Evolutionary conservation across 2,888 invertebrate species (phyloP).

Genomic region (Graphium colonna): DNA sequence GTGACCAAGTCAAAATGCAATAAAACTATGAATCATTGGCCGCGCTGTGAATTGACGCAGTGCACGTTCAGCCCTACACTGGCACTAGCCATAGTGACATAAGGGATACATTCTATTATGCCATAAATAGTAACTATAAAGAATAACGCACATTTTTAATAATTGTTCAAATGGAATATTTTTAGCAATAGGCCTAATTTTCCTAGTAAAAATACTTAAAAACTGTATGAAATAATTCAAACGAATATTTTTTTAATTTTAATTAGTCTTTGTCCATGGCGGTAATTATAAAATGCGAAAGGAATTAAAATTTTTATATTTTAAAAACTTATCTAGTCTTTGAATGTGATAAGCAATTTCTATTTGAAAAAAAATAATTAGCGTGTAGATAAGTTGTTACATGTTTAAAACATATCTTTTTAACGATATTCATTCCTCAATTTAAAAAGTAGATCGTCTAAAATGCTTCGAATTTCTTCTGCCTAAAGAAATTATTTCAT

Average conservation of each 20-base stretch:
- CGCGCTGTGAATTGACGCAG: no score
- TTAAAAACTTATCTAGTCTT: constrained; percentile 13
- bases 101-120: no score
- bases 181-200: constrained; percentile 10
- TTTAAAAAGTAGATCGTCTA: constrained; percentile 18
- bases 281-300: constrained; percentile 5
- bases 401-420: constrained; percentile 22
- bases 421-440: constrained; percentile 14
- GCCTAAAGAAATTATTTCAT: constrained; percentile 12
- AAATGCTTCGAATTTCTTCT: constrained; percentile 13
- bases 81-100: no score
- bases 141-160: no score
- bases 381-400: constrained; percentile 19
- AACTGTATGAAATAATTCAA: no score
- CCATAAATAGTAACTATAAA: no score
- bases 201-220: no score
- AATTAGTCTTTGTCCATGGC: not conserved
- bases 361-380: constrained; percentile 6
- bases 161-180: no score
- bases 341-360: constrained; percentile 18
- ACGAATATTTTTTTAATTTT: no score
- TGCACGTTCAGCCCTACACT: no score
- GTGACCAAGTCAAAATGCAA: no score
- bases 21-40: no score
- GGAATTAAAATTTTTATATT: not conserved